Percentiles rank a stretch among this genome's conserved stretches.
Conservation (phyloP, 1,140 invertebrate genomes). For the Micrasema longulum region DNA sequence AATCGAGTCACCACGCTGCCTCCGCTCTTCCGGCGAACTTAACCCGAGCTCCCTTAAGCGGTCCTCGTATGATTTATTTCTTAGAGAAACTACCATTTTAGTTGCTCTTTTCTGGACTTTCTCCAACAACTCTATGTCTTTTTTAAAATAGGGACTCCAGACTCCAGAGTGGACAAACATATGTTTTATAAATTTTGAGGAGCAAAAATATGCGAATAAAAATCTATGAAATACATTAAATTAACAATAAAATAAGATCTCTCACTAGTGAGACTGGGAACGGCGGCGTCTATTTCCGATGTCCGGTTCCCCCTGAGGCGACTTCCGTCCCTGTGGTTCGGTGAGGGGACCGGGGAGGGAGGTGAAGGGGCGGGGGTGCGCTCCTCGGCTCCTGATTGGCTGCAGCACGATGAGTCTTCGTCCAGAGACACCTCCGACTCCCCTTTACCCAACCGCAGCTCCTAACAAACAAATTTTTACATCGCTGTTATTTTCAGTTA, state of each 20-base stretch:
- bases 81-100: no score
- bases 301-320: conserved; percentile 6
- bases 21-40: no score
- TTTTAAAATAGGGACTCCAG: no score
- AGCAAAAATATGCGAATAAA: not conserved
- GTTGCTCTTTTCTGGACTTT: no score
- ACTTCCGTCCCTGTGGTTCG: not conserved
- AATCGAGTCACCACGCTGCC: no score
- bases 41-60: no score
- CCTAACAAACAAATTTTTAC: no score
- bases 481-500: no score
- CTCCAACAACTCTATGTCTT: no score
- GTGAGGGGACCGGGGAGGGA: conserved; percentile 5
- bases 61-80: no score
- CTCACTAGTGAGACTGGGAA: not conserved
- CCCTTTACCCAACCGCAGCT: conserved; percentile 57
- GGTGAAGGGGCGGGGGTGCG: not conserved
- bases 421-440: conserved; percentile 65
- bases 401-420: conserved; percentile 59
- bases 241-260: not conserved
- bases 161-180: not conserved
- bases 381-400: conserved; percentile 61
- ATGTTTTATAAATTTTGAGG: no score
- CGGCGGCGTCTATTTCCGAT: conserved; percentile 3
- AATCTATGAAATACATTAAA: not conserved